phyloP scores from a whole-genome alignment of 2,888 invertebrate genomes.

The Geophilus truncorum region DNA sequence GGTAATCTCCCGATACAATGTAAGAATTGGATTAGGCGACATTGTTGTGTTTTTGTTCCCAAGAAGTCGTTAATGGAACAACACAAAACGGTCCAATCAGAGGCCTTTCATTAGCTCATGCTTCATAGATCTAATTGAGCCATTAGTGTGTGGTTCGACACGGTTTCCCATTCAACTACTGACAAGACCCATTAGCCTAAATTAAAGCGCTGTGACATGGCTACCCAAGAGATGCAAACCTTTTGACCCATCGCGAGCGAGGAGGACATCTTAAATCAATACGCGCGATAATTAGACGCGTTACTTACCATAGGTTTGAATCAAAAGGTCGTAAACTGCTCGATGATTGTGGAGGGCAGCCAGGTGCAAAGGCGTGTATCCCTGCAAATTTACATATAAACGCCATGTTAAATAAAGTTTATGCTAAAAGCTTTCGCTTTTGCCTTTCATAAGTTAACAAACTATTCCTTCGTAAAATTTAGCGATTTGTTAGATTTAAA shows the following conservation, averaged over 20 bases:
- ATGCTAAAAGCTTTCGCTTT: too few relatives aligned
- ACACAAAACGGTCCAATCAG: slow-evolving; percentile 15
- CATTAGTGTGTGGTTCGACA: slow-evolving; percentile 15
- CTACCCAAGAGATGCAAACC: slow-evolving; percentile 10
- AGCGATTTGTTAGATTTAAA: not conserved
- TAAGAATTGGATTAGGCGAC: not conserved
- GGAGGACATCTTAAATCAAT: not conserved
- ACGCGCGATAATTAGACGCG: not conserved
- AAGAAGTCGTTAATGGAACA: slow-evolving; percentile 17
- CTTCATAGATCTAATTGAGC: slow-evolving; percentile 17
- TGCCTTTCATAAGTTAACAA: too few relatives aligned
- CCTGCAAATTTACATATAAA: slow-evolving; percentile 58
- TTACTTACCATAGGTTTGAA: slow-evolving; percentile 80
- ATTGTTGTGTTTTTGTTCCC: slow-evolving; percentile 7
- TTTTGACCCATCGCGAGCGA: not conserved
- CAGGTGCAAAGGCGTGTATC: slow-evolving; percentile 88
- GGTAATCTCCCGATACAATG: not conserved
- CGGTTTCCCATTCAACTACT: slow-evolving; percentile 11
- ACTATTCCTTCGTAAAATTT: not conserved
- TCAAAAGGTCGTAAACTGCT: slow-evolving; percentile 78
- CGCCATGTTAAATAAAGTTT: not conserved
- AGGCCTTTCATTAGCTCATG: slow-evolving; percentile 11
- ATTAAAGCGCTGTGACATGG: slow-evolving; percentile 11
- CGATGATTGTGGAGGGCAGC: slow-evolving; percentile 87
- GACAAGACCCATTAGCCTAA: slow-evolving; percentile 15